Evolutionary conservation across 1,140 invertebrate genomes (phyloP).

Genomic region (Calliopsis andreniformis): DNA sequence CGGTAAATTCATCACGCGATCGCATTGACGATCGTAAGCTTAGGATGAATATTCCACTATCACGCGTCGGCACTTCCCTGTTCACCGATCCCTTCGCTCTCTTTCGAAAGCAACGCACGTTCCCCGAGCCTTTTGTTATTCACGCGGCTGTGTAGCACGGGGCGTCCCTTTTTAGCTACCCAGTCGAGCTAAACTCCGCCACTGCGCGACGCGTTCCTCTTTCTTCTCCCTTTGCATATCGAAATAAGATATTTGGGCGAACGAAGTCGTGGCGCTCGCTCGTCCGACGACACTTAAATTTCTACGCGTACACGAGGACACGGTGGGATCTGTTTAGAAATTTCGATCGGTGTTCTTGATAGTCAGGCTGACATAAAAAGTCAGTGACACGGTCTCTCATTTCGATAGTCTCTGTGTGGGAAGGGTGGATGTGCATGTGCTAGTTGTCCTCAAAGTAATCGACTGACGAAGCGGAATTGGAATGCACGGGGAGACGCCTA

Average conservation of each 20-base stretch:
- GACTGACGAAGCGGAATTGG: no score
- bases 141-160: constrained; percentile 26
- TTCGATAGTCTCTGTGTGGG: no score
- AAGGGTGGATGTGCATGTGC: no score
- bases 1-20: constrained; percentile 33
- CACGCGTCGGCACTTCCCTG: constrained; percentile 58
- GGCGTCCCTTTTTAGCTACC: constrained; percentile 47
- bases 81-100: constrained; percentile 55
- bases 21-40: constrained; percentile 25
- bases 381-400: no score
- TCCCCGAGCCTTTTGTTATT: constrained; percentile 56
- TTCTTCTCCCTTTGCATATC: not conserved
- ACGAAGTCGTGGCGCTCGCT: not conserved
- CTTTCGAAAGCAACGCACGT: constrained; percentile 60
- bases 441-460: no score
- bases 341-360: not conserved
- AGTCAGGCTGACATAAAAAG: no score
- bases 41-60: constrained; percentile 68
- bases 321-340: not conserved
- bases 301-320: no score
- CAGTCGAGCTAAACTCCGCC: constrained; percentile 18
- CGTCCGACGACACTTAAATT: not conserved
- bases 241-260: constrained; percentile 1
- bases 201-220: not conserved
- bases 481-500: no score